Base-by-base conservation (phyloP, 2,113 vertebrate genomes). In the Etheostoma cragini region DNA sequence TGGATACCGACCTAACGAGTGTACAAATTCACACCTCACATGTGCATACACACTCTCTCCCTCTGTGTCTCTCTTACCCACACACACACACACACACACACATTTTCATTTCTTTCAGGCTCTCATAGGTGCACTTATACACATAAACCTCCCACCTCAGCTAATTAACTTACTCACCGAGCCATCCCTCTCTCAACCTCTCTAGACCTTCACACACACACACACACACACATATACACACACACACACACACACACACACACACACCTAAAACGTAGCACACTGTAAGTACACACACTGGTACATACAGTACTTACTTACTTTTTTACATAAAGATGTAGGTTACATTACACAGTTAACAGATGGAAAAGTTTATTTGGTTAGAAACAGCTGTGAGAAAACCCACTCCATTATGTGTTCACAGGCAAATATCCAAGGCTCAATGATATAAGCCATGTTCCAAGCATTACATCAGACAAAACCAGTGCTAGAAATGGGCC, bases 1-100 rank as follows among this genome's bases (percentile, higher is more conserved):
- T 90, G 91, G 90, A 90, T 89, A 86, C 86, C 89, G 3, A 90
- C 75, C 82, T 91, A 90, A 92, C 80, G 88, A 94, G 88, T 82
- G 68, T 58, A 70, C 62, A 88, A 64, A 84, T 52, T 79, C 66
- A 80, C 78, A 64, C 69, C 54, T 35, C 62, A 78, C 76, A 58
- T 52, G 56, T 8, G 17, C 26, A 53, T 7, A 0, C 61, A 72
- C 66, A 58, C 65, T 24, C 21, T 52, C 3, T 33, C 26, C 17
- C 38, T 47, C 50, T 22, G 58, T 46, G 35, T 15, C 24, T 30
- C 64, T 80, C 67, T 49, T 38, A 38, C 49, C 5, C 52, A 68
- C 64, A 56, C 45, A 64, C 67, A 67, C 52, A 66, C 50, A 17
- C 80, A 67, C 50, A 6, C 7, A 4, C 26, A 38, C 71, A 53